phyloP scores from a whole-genome alignment of 2,888 invertebrate species.

The Drosophila algonquin region DNA sequence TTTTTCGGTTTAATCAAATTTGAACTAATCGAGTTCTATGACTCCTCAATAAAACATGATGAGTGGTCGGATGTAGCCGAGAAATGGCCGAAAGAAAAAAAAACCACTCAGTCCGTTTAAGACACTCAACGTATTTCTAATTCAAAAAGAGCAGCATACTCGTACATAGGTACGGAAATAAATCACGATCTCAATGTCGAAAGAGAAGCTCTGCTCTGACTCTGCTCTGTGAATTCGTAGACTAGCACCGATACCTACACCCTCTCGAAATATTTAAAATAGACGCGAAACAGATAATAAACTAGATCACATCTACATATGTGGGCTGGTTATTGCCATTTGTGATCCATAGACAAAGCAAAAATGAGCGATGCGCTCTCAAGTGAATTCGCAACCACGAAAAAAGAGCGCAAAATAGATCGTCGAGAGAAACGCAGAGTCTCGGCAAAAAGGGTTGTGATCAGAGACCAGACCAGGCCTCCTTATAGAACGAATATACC shows the following conservation, averaged over 20 bases:
- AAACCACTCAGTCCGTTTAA: slow-evolving; percentile 1
- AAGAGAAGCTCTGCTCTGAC: slow-evolving; percentile 25
- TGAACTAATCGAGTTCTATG: slow-evolving; percentile 24
- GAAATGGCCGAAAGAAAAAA: slow-evolving; percentile 24
- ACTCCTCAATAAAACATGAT: slow-evolving; percentile 23
- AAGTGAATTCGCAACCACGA: too few species aligned
- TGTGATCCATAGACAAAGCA: too few species aligned
- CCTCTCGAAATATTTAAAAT: slow-evolving; percentile 17
- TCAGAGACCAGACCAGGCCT: too few species aligned
- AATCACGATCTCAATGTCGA: slow-evolving; percentile 42
- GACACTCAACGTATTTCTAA: slow-evolving; percentile 1
- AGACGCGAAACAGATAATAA: background rate
- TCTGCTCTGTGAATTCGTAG: slow-evolving; percentile 20
- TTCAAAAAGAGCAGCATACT: slow-evolving; percentile 18
- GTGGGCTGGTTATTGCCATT: too few species aligned
- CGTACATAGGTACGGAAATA: slow-evolving; percentile 33
- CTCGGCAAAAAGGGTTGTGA: too few species aligned
- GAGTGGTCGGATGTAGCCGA: slow-evolving; percentile 5
- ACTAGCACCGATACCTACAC: background rate
- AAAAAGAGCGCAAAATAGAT: too few species aligned
- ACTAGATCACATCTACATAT: background rate
- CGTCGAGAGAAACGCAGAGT: too few species aligned
- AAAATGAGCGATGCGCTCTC: too few species aligned
- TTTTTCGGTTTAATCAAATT: slow-evolving; percentile 26
- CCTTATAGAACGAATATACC: slow-evolving; percentile 8